Evolutionary conservation across 2,888 invertebrate genomes (phyloP).

Genomic region (Noctua janthina): DNA sequence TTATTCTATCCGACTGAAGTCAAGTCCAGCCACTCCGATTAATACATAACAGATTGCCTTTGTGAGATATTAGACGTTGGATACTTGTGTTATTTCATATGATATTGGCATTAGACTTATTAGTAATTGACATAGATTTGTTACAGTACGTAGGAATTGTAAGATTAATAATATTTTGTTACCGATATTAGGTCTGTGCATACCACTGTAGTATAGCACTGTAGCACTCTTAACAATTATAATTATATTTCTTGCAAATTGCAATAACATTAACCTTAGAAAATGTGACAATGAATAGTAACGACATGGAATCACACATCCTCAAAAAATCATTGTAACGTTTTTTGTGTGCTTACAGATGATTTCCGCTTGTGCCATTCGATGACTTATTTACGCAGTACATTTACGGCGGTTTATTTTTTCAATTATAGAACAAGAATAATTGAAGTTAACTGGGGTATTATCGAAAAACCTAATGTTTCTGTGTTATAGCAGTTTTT

Average conservation of each 20-base stretch:
- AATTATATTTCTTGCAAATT: neutral
- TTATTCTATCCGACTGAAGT: neutral
- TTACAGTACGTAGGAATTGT: neutral
- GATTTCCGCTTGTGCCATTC: no score
- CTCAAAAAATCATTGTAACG: no score
- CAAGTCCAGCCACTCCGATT: conserved; percentile 31
- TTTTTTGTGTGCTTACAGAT: no score
- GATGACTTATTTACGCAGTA: no score
- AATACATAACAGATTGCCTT: conserved; percentile 14
- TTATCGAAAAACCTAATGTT: no score
- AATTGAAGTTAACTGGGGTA: no score
- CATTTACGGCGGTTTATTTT: no score
- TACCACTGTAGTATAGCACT: neutral
- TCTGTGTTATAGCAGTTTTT: no score
- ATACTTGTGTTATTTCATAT: conserved; percentile 13
- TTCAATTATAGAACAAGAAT: no score
- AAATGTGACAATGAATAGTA: neutral
- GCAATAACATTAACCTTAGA: neutral
- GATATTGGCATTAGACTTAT: conserved; percentile 9
- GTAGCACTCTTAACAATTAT: neutral
- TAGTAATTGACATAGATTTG: neutral
- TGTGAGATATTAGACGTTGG: conserved; percentile 18
- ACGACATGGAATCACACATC: neutral
- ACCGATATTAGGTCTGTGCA: neutral
- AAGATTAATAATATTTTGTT: neutral